phyloP scores from a whole-genome alignment of 2,888 invertebrate genomes.

The Drosophila gaucha region DNA sequence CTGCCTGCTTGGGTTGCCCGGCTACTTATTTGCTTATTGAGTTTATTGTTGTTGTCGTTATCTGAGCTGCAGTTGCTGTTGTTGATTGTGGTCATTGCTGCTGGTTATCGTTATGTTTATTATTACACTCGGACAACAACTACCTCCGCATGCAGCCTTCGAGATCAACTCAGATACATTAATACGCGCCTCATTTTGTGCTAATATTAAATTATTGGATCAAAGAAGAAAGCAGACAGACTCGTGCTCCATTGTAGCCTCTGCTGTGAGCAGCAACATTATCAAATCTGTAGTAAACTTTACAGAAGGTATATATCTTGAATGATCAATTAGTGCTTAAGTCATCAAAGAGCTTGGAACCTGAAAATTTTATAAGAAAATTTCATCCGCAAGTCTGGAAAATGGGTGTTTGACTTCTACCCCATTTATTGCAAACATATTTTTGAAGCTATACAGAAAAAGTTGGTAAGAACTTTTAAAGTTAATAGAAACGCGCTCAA shows the following conservation, averaged over 20 bases:
- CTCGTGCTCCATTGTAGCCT: constrained; percentile 23
- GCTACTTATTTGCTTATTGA: constrained; percentile 70
- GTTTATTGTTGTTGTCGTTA: constrained; percentile 69
- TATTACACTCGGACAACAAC: constrained; percentile 46
- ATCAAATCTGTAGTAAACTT: not conserved
- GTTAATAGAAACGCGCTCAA: too few species aligned
- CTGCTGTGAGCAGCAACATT: not conserved
- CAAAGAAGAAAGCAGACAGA: not conserved
- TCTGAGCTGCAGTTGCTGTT: constrained; percentile 35
- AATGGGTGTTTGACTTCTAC: too few species aligned
- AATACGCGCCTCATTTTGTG: constrained; percentile 49
- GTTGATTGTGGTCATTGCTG: constrained; percentile 42
- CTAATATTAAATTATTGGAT: constrained; percentile 57
- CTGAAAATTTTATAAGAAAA: too few species aligned
- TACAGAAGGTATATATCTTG: too few species aligned
- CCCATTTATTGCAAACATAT: too few species aligned
- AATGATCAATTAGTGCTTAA: too few species aligned
- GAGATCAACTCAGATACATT: too few species aligned
- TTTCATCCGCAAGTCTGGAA: too few species aligned
- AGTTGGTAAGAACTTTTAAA: too few species aligned
- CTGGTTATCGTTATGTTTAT: constrained; percentile 69
- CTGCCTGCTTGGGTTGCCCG: not conserved
- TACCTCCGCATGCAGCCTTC: constrained; percentile 7
- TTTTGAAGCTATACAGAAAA: too few species aligned
- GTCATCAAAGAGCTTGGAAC: too few species aligned